Conservation (phyloP, 2,797 vertebrate species). For the Propithecus deckenii region DNA sequence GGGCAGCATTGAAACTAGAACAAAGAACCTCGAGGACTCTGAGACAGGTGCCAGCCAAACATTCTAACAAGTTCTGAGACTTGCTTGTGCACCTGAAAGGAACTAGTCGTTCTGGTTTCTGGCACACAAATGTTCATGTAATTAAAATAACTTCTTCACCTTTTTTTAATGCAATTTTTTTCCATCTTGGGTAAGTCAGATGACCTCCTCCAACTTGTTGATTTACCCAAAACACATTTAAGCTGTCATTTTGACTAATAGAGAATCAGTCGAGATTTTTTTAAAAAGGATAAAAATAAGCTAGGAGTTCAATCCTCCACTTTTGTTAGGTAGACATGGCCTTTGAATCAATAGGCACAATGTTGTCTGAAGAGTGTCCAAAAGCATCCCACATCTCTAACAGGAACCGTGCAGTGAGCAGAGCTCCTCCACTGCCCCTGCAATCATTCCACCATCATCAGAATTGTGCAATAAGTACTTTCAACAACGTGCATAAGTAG, state of each 20-base stretch:
- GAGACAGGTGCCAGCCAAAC: background rate
- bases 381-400: background rate
- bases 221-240: background rate
- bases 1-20: background rate
- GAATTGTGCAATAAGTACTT: background rate
- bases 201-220: background rate
- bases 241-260: background rate
- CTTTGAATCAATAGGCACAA: background rate
- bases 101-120: background rate
- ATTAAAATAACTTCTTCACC: background rate
- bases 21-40: background rate
- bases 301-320: background rate
- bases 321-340: background rate
- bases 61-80: background rate
- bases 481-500: background rate
- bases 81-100: background rate
- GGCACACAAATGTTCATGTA: background rate
- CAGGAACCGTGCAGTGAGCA: background rate
- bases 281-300: background rate
- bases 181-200: background rate
- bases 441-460: background rate
- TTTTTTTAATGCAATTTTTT: background rate
- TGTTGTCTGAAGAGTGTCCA: background rate
- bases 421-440: background rate
- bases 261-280: background rate